Evolutionary conservation across 2,113 vertebrate genomes (phyloP).

Genomic region (Engraulis encrasicolus): DNA sequence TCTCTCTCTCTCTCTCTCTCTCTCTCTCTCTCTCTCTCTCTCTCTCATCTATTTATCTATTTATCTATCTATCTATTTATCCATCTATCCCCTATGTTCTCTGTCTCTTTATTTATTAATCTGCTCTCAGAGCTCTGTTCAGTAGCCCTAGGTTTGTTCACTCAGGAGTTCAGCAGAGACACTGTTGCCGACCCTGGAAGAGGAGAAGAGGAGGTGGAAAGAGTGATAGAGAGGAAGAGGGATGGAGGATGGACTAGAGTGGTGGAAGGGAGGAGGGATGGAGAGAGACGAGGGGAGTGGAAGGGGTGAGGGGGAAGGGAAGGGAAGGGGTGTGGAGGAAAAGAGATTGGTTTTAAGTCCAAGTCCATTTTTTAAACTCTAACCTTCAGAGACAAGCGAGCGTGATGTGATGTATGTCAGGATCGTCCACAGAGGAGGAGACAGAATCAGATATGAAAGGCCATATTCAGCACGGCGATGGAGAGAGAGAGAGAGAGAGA

Average conservation of each 20-base stretch:
- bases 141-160: not conserved
- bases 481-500: not conserved
- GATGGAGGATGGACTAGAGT: conserved; percentile 30
- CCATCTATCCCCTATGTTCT: not conserved
- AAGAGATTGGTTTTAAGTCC: conserved; percentile 11
- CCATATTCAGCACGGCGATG: conserved; percentile 11
- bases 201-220: not conserved
- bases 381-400: conserved; percentile 48
- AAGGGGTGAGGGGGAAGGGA: not conserved
- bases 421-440: conserved; percentile 37
- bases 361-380: conserved; percentile 51
- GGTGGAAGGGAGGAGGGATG: not conserved
- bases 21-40: too few species aligned
- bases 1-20: too few species aligned
- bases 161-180: not conserved
- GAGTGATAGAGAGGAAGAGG: not conserved
- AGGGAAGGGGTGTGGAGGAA: conserved; percentile 8
- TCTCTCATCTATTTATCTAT: too few species aligned
- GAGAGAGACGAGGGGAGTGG: not conserved
- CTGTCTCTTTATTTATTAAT: not conserved
- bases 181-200: not conserved
- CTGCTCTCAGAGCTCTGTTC: not conserved
- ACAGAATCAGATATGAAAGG: conserved; percentile 22
- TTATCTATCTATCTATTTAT: not conserved
- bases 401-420: conserved; percentile 51